phyloP scores from a whole-genome alignment of 2,797 vertebrate species.

The Clarias pachynema region DNA sequence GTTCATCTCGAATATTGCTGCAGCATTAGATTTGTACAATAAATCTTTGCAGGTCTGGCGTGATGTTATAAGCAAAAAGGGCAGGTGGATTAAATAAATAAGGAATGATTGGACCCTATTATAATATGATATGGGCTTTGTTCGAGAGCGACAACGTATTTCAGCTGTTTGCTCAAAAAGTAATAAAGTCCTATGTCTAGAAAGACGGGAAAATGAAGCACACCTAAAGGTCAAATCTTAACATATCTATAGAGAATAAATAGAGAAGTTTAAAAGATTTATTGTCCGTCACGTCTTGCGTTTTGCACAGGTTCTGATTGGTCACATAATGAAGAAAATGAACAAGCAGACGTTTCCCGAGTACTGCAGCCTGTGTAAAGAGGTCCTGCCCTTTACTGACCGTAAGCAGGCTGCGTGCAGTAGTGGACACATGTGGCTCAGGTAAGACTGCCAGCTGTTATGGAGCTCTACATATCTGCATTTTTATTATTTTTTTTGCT shows the following conservation, averaged over 20 bases:
- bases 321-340: constrained; percentile 95
- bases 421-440: constrained; percentile 94
- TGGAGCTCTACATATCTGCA: no score
- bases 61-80: constrained; percentile 17
- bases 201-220: constrained; percentile 1
- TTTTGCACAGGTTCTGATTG: constrained; percentile 86
- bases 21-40: constrained; percentile 31
- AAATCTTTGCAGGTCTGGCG: constrained; percentile 10
- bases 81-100: constrained; percentile 35
- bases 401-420: constrained; percentile 84
- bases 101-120: constrained; percentile 15
- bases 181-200: constrained; percentile 31
- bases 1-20: constrained; percentile 24
- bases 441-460: constrained; percentile 71
- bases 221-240: constrained; percentile 11
- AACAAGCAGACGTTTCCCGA: constrained; percentile 94
- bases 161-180: constrained; percentile 34
- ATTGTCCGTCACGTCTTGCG: not conserved
- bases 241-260: constrained; percentile 5
- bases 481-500: no score
- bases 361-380: constrained; percentile 90
- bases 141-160: not conserved
- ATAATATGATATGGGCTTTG: constrained; percentile 16
- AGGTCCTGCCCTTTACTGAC: constrained; percentile 88
- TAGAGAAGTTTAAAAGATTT: not conserved